A percentile compares a stretch with the other conserved stretches of the same genome.
Evolutionary conservation across 2,797 vertebrate species (phyloP).

Genomic region (Euphonia xanthogaster): DNA sequence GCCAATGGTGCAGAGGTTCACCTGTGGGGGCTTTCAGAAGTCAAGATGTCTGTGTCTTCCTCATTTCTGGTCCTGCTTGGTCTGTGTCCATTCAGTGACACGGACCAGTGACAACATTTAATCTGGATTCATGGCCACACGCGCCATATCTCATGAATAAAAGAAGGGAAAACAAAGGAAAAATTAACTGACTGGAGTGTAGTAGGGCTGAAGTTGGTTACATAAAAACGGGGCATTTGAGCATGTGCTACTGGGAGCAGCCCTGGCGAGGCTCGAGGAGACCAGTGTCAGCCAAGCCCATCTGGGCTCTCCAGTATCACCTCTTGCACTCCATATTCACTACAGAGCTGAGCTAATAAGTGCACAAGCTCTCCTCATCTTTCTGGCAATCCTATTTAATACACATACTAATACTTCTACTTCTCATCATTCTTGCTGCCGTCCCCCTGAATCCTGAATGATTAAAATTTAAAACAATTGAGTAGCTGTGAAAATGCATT

Average conservation of each 20-base stretch:
- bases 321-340: not conserved
- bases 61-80: not conserved
- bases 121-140: accelerated
- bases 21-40: not conserved
- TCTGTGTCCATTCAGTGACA: not conserved
- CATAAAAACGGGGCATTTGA: accelerated
- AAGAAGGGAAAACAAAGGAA: not conserved
- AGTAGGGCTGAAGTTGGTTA: not conserved
- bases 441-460: not conserved
- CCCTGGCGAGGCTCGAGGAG: not conserved
- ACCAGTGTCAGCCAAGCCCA: not conserved
- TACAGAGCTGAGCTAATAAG: not conserved
- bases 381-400: not conserved
- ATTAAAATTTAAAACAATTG: not conserved
- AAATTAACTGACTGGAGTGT: not conserved
- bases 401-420: not conserved
- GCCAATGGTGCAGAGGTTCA: accelerated
- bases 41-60: not conserved
- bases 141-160: not conserved
- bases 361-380: not conserved
- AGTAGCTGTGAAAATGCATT: not conserved
- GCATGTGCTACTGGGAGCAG: accelerated
- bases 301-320: not conserved
- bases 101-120: accelerated
- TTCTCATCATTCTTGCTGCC: not conserved